Percentiles rank a stretch among this genome's conserved stretches.
These are phyloP conservation scores for Blastobasis adustella DNA, from an alignment of 2,888 invertebrate genomes.

Conservation along the genomic window DNA sequence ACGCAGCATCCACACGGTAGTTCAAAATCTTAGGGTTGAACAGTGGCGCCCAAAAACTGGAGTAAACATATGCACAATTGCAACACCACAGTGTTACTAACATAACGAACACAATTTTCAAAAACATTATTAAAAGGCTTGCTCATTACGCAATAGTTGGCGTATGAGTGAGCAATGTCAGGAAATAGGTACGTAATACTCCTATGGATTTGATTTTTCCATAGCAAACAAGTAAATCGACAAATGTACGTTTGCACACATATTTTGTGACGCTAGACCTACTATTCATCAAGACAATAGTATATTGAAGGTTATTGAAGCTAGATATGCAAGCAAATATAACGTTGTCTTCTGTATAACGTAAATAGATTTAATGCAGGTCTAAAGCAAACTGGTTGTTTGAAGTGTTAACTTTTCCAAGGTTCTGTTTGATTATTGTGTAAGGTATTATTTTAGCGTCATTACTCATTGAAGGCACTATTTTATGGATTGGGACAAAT, in stretches of 20 bases:
- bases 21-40: conserved; percentile 46
- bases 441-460: background rate
- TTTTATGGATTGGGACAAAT: background rate
- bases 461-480: background rate
- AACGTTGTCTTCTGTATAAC: conserved; percentile 1
- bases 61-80: conserved; percentile 34
- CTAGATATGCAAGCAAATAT: background rate
- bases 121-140: conserved; percentile 11
- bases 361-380: background rate
- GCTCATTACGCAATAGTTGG: conserved; percentile 9
- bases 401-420: conserved; percentile 27
- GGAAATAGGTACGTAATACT: conserved; percentile 12
- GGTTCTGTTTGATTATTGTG: conserved; percentile 16
- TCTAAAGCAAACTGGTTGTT: conserved; percentile 20
- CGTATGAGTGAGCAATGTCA: conserved; percentile 17
- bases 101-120: conserved; percentile 20
- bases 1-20: conserved; percentile 46
- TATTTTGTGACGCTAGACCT: background rate
- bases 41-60: conserved; percentile 61
- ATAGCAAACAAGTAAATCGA: background rate
- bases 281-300: background rate
- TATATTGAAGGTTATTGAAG: background rate
- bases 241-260: conserved; percentile 1
- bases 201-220: background rate
- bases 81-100: conserved; percentile 20